Conservation (phyloP, 2,888 invertebrate genomes). For the Platycnemis pennipes region DNA sequence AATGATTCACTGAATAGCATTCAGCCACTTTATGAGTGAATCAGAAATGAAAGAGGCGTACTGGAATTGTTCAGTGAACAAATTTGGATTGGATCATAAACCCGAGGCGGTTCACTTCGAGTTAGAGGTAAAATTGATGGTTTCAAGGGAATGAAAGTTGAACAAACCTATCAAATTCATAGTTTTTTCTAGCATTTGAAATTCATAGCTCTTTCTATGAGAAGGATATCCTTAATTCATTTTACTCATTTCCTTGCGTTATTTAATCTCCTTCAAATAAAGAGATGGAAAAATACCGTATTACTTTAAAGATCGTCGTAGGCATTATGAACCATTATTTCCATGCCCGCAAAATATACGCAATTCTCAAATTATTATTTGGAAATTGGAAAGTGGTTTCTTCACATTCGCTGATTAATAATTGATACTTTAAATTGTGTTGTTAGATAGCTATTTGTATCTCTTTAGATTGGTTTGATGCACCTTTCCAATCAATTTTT, state of each 20-base stretch:
- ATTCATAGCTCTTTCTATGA: not conserved
- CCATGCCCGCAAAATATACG: no score
- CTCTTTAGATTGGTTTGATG: no score
- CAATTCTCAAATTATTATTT: no score
- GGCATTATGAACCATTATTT: not conserved
- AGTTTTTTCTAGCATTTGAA: not conserved
- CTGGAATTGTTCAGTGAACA: not conserved
- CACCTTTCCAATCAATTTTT: no score
- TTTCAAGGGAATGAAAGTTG: not conserved
- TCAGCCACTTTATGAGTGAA: not conserved
- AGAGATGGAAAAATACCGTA: not conserved
- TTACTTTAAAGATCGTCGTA: no score
- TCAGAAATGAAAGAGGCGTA: not conserved
- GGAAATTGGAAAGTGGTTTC: no score
- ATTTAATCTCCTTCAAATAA: not conserved
- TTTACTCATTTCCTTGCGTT: not conserved
- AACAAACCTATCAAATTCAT: not conserved
- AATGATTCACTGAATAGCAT: not conserved
- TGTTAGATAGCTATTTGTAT: no score
- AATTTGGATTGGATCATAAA: not conserved
- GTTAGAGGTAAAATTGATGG: not conserved
- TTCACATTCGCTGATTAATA: no score
- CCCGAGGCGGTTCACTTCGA: not conserved
- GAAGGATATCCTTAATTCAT: not conserved
- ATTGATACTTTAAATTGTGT: no score